A percentile compares a stretch with the other conserved stretches of the same genome.
Conservation (phyloP, 2,888 invertebrate species). For the Temnothorax ravouxi region DNA sequence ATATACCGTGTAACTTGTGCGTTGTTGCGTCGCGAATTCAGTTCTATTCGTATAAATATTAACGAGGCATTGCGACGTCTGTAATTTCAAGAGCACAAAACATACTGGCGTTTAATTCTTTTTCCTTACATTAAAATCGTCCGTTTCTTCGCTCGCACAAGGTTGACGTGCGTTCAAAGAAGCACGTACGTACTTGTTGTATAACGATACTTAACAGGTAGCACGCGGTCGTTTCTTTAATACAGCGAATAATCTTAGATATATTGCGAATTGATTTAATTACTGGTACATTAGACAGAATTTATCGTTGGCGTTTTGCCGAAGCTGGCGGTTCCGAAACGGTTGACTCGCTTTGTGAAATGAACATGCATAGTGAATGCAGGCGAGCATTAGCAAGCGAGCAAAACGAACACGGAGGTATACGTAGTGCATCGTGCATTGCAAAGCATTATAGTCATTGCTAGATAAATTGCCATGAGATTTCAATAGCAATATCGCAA, state of each 20-base stretch:
- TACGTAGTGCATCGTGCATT: conserved; percentile 14
- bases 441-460: background rate
- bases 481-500: background rate
- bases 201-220: background rate
- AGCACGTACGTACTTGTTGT: conserved; percentile 14
- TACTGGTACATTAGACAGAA: conserved; percentile 30
- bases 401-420: conserved; percentile 2
- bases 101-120: no score
- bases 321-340: conserved; percentile 25
- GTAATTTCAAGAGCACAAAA: background rate
- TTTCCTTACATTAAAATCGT: background rate
- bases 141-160: background rate
- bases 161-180: background rate
- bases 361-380: conserved; percentile 19
- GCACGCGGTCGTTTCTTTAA: conserved; percentile 7
- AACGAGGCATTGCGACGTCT: background rate
- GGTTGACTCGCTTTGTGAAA: conserved; percentile 31
- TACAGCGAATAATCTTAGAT: conserved; percentile 44
- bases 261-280: conserved; percentile 37
- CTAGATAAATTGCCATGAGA: background rate
- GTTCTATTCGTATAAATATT: conserved; percentile 2
- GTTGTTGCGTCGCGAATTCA: background rate
- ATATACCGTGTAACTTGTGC: background rate
- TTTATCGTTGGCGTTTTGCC: conserved; percentile 43
- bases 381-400: conserved; percentile 29